phyloP scores from a whole-genome alignment of 2,797 vertebrate genomes.

The Chelidonichthys spinosus region DNA sequence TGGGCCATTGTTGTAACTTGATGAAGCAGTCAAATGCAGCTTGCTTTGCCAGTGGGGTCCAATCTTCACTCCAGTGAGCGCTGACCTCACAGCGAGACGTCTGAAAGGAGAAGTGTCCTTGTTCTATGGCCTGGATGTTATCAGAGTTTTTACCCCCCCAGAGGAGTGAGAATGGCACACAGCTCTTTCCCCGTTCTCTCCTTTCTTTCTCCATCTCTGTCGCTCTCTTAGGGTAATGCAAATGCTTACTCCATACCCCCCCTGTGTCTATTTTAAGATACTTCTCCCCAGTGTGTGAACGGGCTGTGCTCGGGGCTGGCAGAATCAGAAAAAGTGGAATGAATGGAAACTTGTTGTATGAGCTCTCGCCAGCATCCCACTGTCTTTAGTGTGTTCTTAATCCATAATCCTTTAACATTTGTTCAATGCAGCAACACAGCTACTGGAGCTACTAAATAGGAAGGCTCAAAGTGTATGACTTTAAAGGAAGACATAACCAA shows the following conservation, averaged over 20 bases:
- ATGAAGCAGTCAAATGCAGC: constrained; percentile 69
- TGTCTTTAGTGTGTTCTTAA: constrained; percentile 42
- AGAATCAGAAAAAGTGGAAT: constrained; percentile 67
- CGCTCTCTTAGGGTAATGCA: constrained; percentile 68
- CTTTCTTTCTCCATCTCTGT: constrained; percentile 70
- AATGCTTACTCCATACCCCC: constrained; percentile 55
- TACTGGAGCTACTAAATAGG: constrained; percentile 33
- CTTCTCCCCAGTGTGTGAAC: constrained; percentile 66
- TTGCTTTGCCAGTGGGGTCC: constrained; percentile 57
- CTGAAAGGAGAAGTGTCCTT: constrained; percentile 76
- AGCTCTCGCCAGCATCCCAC: constrained; percentile 36
- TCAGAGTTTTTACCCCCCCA: constrained; percentile 64
- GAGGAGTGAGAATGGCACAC: constrained; percentile 64
- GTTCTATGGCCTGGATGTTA: constrained; percentile 74
- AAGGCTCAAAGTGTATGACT: constrained; percentile 39
- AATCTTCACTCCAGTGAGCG: constrained; percentile 52
- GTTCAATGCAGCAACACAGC: constrained; percentile 45
- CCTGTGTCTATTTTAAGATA: constrained; percentile 74
- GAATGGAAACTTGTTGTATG: constrained; percentile 63
- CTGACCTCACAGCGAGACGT: constrained; percentile 61
- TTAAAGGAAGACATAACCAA: constrained; percentile 41
- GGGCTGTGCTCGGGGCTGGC: constrained; percentile 59
- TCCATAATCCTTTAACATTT: constrained; percentile 56
- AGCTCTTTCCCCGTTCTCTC: constrained; percentile 51
- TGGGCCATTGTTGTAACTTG: constrained; percentile 65